These are phyloP conservation scores for Aulostomus chinensis DNA, from an alignment of 2,797 vertebrate species.

Conservation along the genomic window DNA sequence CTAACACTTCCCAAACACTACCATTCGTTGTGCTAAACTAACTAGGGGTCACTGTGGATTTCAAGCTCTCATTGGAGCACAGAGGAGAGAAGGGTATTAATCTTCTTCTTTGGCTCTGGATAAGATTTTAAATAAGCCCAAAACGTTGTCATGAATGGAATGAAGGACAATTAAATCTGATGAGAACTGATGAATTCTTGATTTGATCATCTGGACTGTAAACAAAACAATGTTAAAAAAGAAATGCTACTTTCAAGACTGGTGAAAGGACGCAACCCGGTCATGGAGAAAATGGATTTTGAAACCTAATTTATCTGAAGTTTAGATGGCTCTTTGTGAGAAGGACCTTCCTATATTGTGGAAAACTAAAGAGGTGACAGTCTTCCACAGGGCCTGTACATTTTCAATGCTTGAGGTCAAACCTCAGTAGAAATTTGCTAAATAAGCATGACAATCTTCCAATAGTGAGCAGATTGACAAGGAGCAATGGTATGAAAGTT, in stretches of 20 bases:
- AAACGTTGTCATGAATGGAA: too few species aligned
- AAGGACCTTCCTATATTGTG: slow-evolving; percentile 62
- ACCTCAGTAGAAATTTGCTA: slow-evolving; percentile 55
- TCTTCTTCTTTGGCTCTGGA: too few species aligned
- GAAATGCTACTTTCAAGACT: slow-evolving; percentile 22
- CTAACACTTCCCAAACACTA: too few species aligned
- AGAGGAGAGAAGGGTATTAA: too few species aligned
- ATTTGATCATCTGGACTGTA: not conserved
- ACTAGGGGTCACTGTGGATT: too few species aligned
- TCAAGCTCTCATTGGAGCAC: too few species aligned
- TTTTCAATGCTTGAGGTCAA: slow-evolving; percentile 56
- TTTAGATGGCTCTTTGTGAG: slow-evolving; percentile 22
- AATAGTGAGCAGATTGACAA: slow-evolving; percentile 18
- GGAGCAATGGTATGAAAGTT: not conserved
- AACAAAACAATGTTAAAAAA: slow-evolving; percentile 21
- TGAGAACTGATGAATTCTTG: slow-evolving; percentile 17
- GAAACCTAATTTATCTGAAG: slow-evolving; percentile 28
- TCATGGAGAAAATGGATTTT: slow-evolving; percentile 7
- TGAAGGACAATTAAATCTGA: too few species aligned
- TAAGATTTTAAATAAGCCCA: too few species aligned
- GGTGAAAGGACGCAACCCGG: slow-evolving; percentile 12
- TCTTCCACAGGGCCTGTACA: slow-evolving; percentile 48
- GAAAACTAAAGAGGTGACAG: slow-evolving; percentile 69
- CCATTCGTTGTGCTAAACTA: too few species aligned
- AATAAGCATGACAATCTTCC: slow-evolving; percentile 54